phyloP scores from a whole-genome alignment of 1,140 invertebrate species.

The Campoletis sonorensis region DNA sequence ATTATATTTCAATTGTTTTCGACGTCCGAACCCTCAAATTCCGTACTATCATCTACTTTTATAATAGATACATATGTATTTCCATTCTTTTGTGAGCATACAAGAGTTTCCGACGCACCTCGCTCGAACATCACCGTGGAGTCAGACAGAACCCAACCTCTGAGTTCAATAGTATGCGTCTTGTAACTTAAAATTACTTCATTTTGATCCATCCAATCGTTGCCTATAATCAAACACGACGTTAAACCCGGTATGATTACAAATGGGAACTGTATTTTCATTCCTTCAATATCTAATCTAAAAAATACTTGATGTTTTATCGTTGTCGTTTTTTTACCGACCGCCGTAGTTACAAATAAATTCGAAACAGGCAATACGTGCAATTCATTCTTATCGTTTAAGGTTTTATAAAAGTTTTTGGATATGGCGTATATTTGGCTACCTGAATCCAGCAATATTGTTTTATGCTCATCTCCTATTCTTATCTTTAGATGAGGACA shows the following conservation, averaged over 20 bases:
- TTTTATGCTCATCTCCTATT: too few species aligned
- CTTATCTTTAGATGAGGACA: too few species aligned
- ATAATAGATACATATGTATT: neutral
- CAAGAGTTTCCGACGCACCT: neutral
- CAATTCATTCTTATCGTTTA: constrained; percentile 26
- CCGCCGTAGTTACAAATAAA: constrained; percentile 40
- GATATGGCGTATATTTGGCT: constrained; percentile 54
- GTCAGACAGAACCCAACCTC: neutral
- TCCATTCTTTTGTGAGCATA: neutral
- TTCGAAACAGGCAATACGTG: constrained; percentile 49
- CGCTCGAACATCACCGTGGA: neutral
- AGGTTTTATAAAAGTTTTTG: constrained; percentile 42
- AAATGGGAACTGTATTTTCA: constrained; percentile 28
- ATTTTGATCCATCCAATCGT: constrained; percentile 49
- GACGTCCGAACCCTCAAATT: too few species aligned
- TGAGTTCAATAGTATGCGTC: neutral
- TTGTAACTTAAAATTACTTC: constrained; percentile 48
- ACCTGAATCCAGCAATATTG: constrained; percentile 48
- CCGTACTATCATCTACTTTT: neutral
- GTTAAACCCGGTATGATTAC: constrained; percentile 45
- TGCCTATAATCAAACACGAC: constrained; percentile 51
- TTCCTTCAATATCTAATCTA: constrained; percentile 22
- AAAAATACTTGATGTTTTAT: constrained; percentile 51
- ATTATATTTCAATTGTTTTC: too few species aligned
- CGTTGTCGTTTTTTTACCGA: constrained; percentile 51